Conservation (phyloP, 2,113 vertebrate genomes). For the human (Homo sapiens) region GRCh38 chrX:134482501-134483000, state of each 20-base stretch:
- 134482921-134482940: background rate
- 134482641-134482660: background rate
- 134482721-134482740: background rate
- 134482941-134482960: background rate
- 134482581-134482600: background rate
- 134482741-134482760: background rate
- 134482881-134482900: background rate
- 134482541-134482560: slow-evolving; percentile 1
- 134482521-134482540: background rate
- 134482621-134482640: background rate
- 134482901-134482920: background rate
- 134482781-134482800: background rate
- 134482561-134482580: background rate
- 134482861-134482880: background rate
- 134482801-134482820: background rate
- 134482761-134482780: background rate
- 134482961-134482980: background rate
- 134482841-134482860: background rate
- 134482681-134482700: background rate
- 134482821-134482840: background rate
- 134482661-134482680: background rate
- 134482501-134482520: background rate
- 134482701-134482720: background rate
- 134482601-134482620: background rate
- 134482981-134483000: background rate